Evolutionary conservation across 2,113 vertebrate species (phyloP).

Genomic region (Rhynchopsitta pachyrhyncha): DNA sequence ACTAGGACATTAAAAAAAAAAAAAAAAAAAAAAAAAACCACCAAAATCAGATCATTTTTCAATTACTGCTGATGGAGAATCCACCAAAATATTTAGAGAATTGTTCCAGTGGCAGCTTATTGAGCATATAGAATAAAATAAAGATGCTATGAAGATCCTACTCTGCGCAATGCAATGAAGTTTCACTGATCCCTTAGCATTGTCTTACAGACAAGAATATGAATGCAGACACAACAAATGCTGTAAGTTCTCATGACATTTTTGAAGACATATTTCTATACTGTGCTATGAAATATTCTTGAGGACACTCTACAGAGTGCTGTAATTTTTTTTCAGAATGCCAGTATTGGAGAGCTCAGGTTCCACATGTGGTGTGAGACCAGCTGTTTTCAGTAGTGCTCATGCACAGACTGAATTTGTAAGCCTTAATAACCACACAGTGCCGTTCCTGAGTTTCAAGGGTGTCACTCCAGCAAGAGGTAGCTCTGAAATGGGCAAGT

Average conservation of each 20-base stretch:
- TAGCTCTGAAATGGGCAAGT: background rate
- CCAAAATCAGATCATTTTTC: background rate
- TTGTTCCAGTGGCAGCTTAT: background rate
- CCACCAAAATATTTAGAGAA: background rate
- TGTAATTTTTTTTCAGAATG: background rate
- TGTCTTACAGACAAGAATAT: background rate
- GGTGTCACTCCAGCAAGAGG: rapidly evolving
- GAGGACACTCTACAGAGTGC: background rate
- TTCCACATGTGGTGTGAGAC: background rate
- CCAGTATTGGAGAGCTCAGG: background rate
- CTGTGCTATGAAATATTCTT: background rate
- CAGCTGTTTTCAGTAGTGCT: background rate
- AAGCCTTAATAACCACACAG: background rate
- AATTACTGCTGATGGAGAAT: background rate
- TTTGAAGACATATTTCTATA: background rate
- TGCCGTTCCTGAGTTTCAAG: background rate
- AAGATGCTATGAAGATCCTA: background rate
- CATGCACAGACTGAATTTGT: background rate
- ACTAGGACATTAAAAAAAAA: background rate
- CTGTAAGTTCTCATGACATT: rapidly evolving
- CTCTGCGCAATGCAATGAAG: background rate
- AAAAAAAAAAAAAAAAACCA: background rate
- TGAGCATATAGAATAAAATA: background rate
- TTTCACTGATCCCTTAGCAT: background rate
- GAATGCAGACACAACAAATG: background rate